Evolutionary conservation across 2,797 vertebrate genomes (phyloP).

Genomic region (Enteromius viviparus): DNA sequence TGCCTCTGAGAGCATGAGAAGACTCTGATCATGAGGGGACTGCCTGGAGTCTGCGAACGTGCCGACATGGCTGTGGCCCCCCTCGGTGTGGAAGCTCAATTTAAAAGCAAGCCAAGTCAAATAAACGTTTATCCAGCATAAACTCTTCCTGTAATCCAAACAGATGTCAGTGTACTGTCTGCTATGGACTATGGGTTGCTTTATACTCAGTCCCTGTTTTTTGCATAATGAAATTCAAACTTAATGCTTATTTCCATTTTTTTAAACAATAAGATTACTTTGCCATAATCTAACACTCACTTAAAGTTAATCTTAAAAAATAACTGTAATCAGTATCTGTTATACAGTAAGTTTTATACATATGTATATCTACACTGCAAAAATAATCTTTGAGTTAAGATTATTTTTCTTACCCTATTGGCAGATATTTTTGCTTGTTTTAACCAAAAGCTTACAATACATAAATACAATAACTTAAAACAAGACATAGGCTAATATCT

Average conservation of each 20-base stretch:
- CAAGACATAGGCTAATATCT: no score
- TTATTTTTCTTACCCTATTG: no score
- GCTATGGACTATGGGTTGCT: neutral
- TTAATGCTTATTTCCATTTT: neutral
- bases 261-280: neutral
- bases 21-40: constrained; percentile 39
- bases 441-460: no score
- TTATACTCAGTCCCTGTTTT: neutral
- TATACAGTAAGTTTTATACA: neutral
- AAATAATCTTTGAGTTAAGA: no score
- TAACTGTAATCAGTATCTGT: neutral
- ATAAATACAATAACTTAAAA: no score
- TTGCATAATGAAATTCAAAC: neutral
- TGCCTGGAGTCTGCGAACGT: constrained; percentile 37
- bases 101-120: constrained; percentile 39
- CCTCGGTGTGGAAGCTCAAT: constrained; percentile 29
- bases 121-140: constrained; percentile 39
- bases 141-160: constrained; percentile 33
- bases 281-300: no score
- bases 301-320: neutral
- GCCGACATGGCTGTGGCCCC: constrained; percentile 13
- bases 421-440: no score
- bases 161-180: constrained; percentile 1
- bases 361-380: neutral
- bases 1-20: neutral